Base-by-base conservation (phyloP, 2,888 invertebrate species). In the Melieria picta region DNA sequence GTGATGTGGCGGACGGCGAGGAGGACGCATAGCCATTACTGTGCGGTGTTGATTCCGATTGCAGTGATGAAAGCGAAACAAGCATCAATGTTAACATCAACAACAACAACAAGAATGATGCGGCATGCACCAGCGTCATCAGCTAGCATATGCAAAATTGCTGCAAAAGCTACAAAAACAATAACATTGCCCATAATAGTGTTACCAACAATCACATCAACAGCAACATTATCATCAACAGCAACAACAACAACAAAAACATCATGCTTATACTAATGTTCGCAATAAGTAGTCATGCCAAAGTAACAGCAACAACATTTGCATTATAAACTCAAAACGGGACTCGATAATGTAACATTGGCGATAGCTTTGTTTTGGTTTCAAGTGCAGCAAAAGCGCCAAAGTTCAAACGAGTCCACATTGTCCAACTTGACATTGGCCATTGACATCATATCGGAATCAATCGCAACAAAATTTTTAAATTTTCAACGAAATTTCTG, bases 1-100 rank as follows among this genome's bases (percentile, higher is more conserved):
- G 71, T 50, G 75, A 75, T 62, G 74, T 74, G 1, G 81, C 80
- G 10, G 72, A 75, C 4, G 72, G 77, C 75, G 81, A 77, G 68
- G 85, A 82, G 71, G 86, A 86, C 72, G 86, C 85, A 83, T 86
- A 87, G 87, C 86, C 86, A 84, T 81, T 86, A 87, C 82, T 86
- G 81, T 79, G 79, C 74, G 83, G 80, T 81, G 82, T 82, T 81
- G 85, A 86, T 79, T 83, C 84, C 78, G 85, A 84, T 76, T 84
- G 79, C 46, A 71, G 73, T 76, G 84, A 84, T 75, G 84, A 85
- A 74, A 77, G 82, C 77, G 81, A 80, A 76, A 79, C 76, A 74
- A 72, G 65, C 55, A 67, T 13, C 68, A 65, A 45, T 64, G 69
- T 60, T 62, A 71, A 50, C 62, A 75, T 70, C 65, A 81, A 78